Base-by-base conservation (phyloP, 2,113 vertebrate species). In the Delphinus delphis region DNA sequence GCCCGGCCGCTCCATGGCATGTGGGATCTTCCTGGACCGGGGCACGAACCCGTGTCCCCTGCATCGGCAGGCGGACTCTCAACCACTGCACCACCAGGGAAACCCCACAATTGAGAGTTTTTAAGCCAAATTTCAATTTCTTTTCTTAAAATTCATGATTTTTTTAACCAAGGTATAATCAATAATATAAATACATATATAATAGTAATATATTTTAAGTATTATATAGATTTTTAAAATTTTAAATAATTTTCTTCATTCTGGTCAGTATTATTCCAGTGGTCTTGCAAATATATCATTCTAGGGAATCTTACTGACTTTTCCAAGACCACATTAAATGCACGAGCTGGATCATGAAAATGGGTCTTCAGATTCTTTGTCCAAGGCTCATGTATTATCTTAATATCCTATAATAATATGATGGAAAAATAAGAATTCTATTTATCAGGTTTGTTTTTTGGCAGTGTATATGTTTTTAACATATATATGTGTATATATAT, bases 71-170 rank as follows among this genome's bases (percentile, higher is more conserved):
- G 44, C 44, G 44, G 44, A 47, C 44, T 47, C 44, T 47, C 44
- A 47, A 47, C 44, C 44, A 47, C 9, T 47, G 44, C 9, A 8
- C 44, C 44, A 47, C 44, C 44, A 47, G 44, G 44, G 44, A 47
- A 47, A 10, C 44, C 44, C 44, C 44, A 38, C 14, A 82, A 14
- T 18, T 31, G 25, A 95, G 14, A 70, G 25, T 33, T 90, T 95
- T 79, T 31, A 85, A 94, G 26, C 21, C 31, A 71, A 60, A 79
- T 97, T 92, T 93, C 12, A 90, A 79, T 62, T 90, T 63, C 58
- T 47, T 87, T 84, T 88, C 20, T 88, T 94, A 77, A 71, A 80
- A 76, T 53, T 93, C 25, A 31, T 90, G 13, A 74, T 33, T 33
- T 63, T 94, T 96, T 77, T 44, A 58, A 71, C 33, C 15, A 87